Evolutionary conservation across 2,888 invertebrate species (phyloP).

Genomic region (Tachina lurida): DNA sequence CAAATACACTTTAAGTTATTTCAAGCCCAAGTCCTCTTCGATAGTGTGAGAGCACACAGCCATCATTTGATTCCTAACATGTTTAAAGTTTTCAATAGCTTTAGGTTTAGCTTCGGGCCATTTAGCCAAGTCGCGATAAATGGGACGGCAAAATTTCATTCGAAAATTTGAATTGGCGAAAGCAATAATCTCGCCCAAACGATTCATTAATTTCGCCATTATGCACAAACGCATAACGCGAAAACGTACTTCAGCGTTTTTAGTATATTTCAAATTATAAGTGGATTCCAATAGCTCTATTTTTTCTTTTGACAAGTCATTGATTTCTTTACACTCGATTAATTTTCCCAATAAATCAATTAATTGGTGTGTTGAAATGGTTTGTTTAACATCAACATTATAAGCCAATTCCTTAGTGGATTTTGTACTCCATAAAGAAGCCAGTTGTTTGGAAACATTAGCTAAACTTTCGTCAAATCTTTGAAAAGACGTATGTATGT

Average conservation of each 20-base stretch:
- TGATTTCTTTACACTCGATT: conserved; percentile 84
- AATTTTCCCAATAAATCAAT: conserved; percentile 88
- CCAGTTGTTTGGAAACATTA: conserved; percentile 85
- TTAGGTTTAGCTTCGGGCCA: conserved; percentile 89
- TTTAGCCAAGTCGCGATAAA: conserved; percentile 91
- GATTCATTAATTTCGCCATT: conserved; percentile 87
- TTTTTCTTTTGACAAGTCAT: conserved; percentile 84
- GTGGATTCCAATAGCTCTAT: conserved; percentile 84
- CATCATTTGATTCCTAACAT: conserved; percentile 91
- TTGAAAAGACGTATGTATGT: conserved; percentile 63
- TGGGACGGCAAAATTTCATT: conserved; percentile 95
- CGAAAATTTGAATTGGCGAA: conserved; percentile 94
- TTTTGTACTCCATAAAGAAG: conserved; percentile 85
- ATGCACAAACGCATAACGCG: conserved; percentile 91
- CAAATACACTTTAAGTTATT: conserved; percentile 61
- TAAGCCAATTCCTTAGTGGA: conserved; percentile 81
- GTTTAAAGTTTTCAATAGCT: conserved; percentile 89
- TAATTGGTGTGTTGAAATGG: conserved; percentile 86
- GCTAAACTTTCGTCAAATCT: conserved; percentile 88
- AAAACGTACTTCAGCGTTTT: conserved; percentile 91
- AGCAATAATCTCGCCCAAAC: conserved; percentile 87
- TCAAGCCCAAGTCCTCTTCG: conserved; percentile 87
- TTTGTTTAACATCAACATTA: conserved; percentile 84
- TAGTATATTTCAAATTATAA: conserved; percentile 86
- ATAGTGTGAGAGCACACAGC: conserved; percentile 89